Evolutionary conservation across 1,140 invertebrate species (phyloP), one percentile per base, ranked within the genome.

Genomic region (Phymastichus coffea): DNA sequence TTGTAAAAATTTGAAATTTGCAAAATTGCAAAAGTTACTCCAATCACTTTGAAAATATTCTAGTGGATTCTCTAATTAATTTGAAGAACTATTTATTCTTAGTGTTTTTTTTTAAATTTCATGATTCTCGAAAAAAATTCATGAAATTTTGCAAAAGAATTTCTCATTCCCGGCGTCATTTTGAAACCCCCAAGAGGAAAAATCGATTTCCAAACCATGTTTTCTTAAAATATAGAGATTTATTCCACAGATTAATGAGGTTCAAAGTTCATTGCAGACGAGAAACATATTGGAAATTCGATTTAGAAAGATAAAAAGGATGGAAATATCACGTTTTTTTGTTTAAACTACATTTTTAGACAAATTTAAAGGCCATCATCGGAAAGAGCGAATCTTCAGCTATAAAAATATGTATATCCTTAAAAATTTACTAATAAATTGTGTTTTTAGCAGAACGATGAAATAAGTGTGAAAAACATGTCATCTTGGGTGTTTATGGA

Each of bases 291-390:
- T n/a, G n/a, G n/a, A n/a, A n/a, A n/a, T n/a, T n/a, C n/a, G n/a
- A n/a, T n/a, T 14, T 37, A 37, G 12, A 14, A n/a, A 37, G 15
- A 37, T 14, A 14, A 37, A 37, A 37, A 37, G 4, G 4, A 14
- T 37, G 14, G 35, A 41, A 41, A 41, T 19, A 41, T 41, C 38
- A 41, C 38, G 38, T 41, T 41, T 41, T 41, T 41, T 41, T 41
- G 12, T 41, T 41, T 41, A 41, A 41, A 41, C 38, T 41, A 41
- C 17, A 41, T 41, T 3, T 37, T 37, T 37, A 7, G 35, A 37
- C 12, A 37, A 37, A 37, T 14, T 37, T 37, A 6, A 41, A 41
- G n/a, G 19, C n/a, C n/a, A 41, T 19, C 38, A 20, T 41, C 38
- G 19, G 38, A 41, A 41, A 41, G 17, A 20, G 38, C 38, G 38